Base-by-base conservation (phyloP, 2,888 invertebrate species). In the Melipona bicolor region DNA sequence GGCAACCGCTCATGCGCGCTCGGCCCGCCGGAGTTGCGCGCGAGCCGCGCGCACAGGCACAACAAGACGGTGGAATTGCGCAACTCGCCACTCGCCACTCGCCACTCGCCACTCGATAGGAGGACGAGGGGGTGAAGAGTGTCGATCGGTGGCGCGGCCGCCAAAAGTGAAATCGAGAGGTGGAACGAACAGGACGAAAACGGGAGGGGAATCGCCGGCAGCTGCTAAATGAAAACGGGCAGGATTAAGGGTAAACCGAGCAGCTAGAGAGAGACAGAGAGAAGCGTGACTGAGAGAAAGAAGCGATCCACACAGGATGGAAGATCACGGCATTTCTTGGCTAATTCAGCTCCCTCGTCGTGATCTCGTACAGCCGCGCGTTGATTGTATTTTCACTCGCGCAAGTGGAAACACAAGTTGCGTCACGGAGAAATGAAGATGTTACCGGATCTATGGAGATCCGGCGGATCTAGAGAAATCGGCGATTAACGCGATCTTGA, bases 111-210 rank as follows among this genome's bases (percentile, higher is more conserved):
- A 59, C 61, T 73, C 81, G 79, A 75, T 74, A 76, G 67, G 75
- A 77, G 59, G 83, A 77, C 54, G 81, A 81, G 68, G 43, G 64
- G 75, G 74, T 17, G 52, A 74, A 64, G 64, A 52, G 77, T 59
- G 61, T 62, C 72, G 82, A 81, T 79, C 73, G 79, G 79, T 77
- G 80, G 83, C 85, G 87, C 87, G 90, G 90, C 91, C 92, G 91
- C 89, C 90, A 91, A 92, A 92, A 92, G 92, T 91, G 92, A 92
- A 92, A 92, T 92, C 90, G 89, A 89, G 88, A 89, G 88, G 84
- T 88, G 84, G 89, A 89, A 83, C 56, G 43, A 43, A n/a, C 85
- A 81, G 90, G 89, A 88, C 84, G 87, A 87, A 87, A 61, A 43
- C 49, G 61, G 72, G 68, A 77, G 85, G 83, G 84, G 82, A 79